These are phyloP conservation scores for Melinaea marsaeus DNA, from an alignment of 2,888 invertebrate genomes.

Conservation along the genomic window DNA sequence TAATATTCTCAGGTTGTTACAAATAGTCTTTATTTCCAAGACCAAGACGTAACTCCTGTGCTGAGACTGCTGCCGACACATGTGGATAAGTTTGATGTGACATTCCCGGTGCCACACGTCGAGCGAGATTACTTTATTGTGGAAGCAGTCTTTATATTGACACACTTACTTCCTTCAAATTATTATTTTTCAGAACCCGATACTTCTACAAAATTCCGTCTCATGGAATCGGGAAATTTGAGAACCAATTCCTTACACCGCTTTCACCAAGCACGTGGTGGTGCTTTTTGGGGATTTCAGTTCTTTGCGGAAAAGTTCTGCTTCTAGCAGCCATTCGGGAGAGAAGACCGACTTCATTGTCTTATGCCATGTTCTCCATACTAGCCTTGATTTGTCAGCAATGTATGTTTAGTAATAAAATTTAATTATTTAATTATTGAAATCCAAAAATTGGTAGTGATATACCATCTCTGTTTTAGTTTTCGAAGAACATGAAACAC, in stretches of 20 bases:
- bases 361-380: slow-evolving; percentile 62
- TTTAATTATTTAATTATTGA: background rate
- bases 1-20: slow-evolving; percentile 42
- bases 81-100: slow-evolving; percentile 37
- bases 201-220: slow-evolving; percentile 61
- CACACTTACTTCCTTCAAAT: slow-evolving; percentile 28
- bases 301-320: slow-evolving; percentile 52
- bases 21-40: slow-evolving; percentile 44
- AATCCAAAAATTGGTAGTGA: background rate
- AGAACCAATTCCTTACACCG: slow-evolving; percentile 70
- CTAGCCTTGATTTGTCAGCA: slow-evolving; percentile 64
- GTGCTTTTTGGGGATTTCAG: slow-evolving; percentile 44
- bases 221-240: slow-evolving; percentile 55
- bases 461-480: slow-evolving; percentile 38
- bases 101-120: slow-evolving; percentile 40
- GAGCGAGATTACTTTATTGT: slow-evolving; percentile 35
- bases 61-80: slow-evolving; percentile 36
- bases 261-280: slow-evolving; percentile 68
- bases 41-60: slow-evolving; percentile 52
- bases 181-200: slow-evolving; percentile 45
- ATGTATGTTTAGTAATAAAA: slow-evolving; percentile 46
- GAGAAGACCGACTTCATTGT: slow-evolving; percentile 43
- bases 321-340: slow-evolving; percentile 53
- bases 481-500: slow-evolving; percentile 50
- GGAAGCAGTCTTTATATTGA: no score